These are phyloP conservation scores for Linhomoeus sp. DNA, from an alignment of 2,888 invertebrate species.

Conservation along the genomic window DNA sequence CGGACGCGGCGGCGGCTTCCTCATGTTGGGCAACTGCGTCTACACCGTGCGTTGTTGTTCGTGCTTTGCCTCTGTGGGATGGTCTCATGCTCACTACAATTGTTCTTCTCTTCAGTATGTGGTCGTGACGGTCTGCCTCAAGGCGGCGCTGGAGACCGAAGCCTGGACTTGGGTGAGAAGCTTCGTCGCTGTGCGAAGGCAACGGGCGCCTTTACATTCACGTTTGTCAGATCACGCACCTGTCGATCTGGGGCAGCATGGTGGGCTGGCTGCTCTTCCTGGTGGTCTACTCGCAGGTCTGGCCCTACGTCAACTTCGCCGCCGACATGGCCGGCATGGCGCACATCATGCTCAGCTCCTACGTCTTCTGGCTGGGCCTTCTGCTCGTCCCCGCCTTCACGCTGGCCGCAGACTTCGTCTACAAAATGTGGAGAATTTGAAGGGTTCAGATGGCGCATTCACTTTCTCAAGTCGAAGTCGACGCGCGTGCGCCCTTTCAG, in stretches of 20 bases:
- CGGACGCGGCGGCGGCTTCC: conserved; percentile 73
- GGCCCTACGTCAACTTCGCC: conserved; percentile 48
- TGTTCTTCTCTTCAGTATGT: conserved; percentile 55
- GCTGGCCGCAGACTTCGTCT: conserved; percentile 63
- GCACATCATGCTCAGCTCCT: conserved; percentile 60
- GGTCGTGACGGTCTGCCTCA: conserved; percentile 88
- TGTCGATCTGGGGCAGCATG: conserved; percentile 90
- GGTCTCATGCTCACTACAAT: conserved; percentile 34
- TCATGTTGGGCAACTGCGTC: conserved; percentile 79
- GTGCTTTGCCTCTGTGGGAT: neutral
- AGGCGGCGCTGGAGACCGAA: conserved; percentile 85
- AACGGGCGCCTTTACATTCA: too few relatives aligned
- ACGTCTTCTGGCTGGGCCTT: conserved; percentile 81
- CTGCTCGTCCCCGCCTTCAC: conserved; percentile 67
- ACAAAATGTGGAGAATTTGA: conserved; percentile 40
- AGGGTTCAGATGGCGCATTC: neutral
- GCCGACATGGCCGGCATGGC: conserved; percentile 79
- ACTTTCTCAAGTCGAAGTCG: neutral
- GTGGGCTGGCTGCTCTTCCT: conserved; percentile 78
- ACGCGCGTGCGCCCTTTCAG: conserved; percentile 33
- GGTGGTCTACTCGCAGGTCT: conserved; percentile 47
- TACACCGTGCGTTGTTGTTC: conserved; percentile 57
- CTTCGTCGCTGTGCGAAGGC: too few relatives aligned
- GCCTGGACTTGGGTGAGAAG: conserved; percentile 69
- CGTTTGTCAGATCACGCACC: conserved; percentile 46